Percentiles rank a stretch among this genome's conserved stretches.
phyloP scores from a whole-genome alignment of 1,140 invertebrate genomes.

The Euwallacea fornicatus region DNA sequence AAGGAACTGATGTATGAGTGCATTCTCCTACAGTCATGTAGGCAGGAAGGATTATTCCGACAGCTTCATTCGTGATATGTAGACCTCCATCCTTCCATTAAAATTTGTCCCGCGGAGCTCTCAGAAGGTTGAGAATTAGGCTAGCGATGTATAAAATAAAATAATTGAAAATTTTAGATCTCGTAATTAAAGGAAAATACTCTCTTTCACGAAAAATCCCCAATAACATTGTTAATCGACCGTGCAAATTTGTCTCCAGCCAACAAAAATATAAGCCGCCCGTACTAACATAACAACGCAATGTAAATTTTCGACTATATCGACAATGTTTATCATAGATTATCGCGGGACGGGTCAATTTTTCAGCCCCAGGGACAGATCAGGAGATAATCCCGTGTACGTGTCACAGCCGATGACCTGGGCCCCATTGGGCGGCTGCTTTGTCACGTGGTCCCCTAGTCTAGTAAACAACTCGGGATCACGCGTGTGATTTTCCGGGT shows the following conservation, averaged over 20 bases:
- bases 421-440: conserved; percentile 17
- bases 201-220: background rate
- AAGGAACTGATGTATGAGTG: too few relatives aligned
- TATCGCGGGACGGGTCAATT: conserved; percentile 25
- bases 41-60: too few relatives aligned
- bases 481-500: conserved; percentile 20
- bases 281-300: conserved; percentile 1
- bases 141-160: too few relatives aligned
- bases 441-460: conserved; percentile 21
- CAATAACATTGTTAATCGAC: background rate
- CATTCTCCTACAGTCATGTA: too few relatives aligned
- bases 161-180: too few relatives aligned
- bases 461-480: conserved; percentile 15
- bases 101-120: too few relatives aligned
- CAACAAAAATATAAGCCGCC: conserved; percentile 7
- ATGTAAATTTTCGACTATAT: conserved; percentile 18
- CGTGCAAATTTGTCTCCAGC: conserved; percentile 1
- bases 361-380: conserved; percentile 8
- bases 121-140: too few relatives aligned
- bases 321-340: conserved; percentile 27
- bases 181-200: too few relatives aligned
- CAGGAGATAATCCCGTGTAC: conserved; percentile 21
- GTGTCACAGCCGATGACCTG: conserved; percentile 28
- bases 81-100: too few relatives aligned
- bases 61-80: too few relatives aligned